phyloP scores from a whole-genome alignment of 2,888 invertebrate species.

The Phyllotreta striolata region DNA sequence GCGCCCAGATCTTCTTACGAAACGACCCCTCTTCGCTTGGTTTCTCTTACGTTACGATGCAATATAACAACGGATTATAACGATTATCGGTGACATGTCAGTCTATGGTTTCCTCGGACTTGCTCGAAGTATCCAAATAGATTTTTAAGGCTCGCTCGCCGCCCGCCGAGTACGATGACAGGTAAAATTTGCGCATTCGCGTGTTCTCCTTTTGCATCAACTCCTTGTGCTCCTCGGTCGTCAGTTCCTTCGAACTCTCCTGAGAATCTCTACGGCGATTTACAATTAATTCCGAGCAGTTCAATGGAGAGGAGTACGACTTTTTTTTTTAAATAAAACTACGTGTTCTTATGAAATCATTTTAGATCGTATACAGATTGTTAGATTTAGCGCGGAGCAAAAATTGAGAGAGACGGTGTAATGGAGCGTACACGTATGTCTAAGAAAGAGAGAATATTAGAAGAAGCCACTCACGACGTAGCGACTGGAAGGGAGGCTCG shows the following conservation, averaged over 20 bases:
- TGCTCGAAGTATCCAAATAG: constrained; percentile 67
- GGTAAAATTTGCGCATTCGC: constrained; percentile 61
- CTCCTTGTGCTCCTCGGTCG: constrained; percentile 69
- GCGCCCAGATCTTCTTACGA: not conserved
- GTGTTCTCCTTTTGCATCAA: constrained; percentile 68
- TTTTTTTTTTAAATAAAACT: no score
- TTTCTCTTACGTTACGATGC: constrained; percentile 51
- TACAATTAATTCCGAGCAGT: constrained; percentile 31
- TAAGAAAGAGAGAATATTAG: no score
- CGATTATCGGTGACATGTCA: constrained; percentile 54
- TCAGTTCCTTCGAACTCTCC: constrained; percentile 67
- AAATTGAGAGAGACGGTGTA: no score
- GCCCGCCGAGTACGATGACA: constrained; percentile 66
- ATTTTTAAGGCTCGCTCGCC: constrained; percentile 78
- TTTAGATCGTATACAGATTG: no score
- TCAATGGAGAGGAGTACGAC: no score
- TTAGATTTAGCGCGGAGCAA: no score
- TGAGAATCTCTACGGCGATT: constrained; percentile 71
- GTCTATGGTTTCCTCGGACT: constrained; percentile 58
- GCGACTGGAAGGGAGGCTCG: no score
- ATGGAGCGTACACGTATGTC: no score
- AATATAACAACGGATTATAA: constrained; percentile 55
- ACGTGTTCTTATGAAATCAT: no score
- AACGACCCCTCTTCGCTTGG: constrained; percentile 3
- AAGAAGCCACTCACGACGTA: no score